These are phyloP conservation scores for Lysandra bellargus DNA, from an alignment of 2,888 invertebrate genomes.

Conservation along the genomic window DNA sequence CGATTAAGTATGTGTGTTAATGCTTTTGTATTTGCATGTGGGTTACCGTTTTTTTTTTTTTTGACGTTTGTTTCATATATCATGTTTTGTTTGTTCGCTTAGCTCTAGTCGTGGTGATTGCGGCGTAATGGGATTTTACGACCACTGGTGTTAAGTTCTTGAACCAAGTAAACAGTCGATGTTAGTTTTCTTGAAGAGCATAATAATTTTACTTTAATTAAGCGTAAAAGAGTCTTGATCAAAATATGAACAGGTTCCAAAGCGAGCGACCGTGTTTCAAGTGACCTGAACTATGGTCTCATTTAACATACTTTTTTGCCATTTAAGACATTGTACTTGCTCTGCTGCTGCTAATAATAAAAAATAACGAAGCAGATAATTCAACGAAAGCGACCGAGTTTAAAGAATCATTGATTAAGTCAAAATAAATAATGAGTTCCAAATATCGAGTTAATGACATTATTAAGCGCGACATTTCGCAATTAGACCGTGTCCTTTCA, in stretches of 20 bases:
- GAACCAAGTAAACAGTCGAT: not conserved
- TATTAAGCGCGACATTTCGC: constrained; percentile 10
- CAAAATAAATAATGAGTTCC: constrained; percentile 21
- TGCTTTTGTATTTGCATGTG: constrained; percentile 38
- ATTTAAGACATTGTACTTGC: not conserved
- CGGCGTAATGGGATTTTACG: not conserved
- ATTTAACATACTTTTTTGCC: too few species aligned
- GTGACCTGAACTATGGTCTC: too few species aligned
- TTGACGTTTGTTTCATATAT: constrained; percentile 36
- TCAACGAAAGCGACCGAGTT: not conserved
- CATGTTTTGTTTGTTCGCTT: constrained; percentile 32
- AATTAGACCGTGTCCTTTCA: constrained; percentile 22
- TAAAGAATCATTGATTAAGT: constrained; percentile 5
- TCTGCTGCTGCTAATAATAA: not conserved
- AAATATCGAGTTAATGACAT: constrained; percentile 5
- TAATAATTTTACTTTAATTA: not conserved
- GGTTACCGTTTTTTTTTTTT: constrained; percentile 32
- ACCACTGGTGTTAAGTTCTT: not conserved
- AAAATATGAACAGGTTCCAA: too few species aligned
- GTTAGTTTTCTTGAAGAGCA: not conserved
- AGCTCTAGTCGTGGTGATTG: constrained; percentile 17
- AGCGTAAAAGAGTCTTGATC: too few species aligned
- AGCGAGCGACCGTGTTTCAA: too few species aligned
- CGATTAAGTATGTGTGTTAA: constrained; percentile 41
- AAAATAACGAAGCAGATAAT: not conserved